These are phyloP conservation scores for Octopus sinensis DNA, from an alignment of 1,140 invertebrate genomes.

Conservation along the genomic window DNA sequence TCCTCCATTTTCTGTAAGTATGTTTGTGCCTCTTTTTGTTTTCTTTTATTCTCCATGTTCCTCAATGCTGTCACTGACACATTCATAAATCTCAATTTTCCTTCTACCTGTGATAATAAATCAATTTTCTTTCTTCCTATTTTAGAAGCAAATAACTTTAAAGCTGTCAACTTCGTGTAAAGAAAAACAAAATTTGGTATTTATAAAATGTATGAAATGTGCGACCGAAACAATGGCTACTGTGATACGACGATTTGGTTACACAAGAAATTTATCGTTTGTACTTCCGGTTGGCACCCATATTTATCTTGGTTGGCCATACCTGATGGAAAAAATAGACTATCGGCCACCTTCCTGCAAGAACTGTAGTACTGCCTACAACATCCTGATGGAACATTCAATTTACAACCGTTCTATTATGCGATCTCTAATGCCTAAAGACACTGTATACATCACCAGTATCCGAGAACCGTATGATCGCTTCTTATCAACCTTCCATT, in stretches of 20 bases:
- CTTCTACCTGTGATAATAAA: too few species aligned
- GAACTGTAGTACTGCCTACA: constrained; percentile 27
- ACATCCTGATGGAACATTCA: constrained; percentile 45
- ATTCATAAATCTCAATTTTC: too few species aligned
- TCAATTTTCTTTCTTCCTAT: too few species aligned
- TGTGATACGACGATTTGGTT: constrained; percentile 37
- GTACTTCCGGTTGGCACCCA: constrained; percentile 29
- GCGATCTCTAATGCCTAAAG: constrained; percentile 34
- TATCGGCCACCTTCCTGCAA: constrained; percentile 24
- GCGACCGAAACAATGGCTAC: constrained; percentile 36
- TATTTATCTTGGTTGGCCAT: constrained; percentile 47
- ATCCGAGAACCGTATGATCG: constrained; percentile 46
- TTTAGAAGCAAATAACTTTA: too few species aligned
- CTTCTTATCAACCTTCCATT: constrained; percentile 44
- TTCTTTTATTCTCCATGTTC: too few species aligned
- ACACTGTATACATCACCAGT: constrained; percentile 44
- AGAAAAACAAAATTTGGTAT: constrained; percentile 37
- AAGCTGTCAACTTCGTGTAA: constrained; percentile 3
- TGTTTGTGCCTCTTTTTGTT: too few species aligned
- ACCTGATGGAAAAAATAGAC: constrained; percentile 29
- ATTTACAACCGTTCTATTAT: constrained; percentile 45
- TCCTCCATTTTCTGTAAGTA: too few species aligned
- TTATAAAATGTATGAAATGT: constrained; percentile 44
- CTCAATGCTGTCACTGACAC: too few species aligned
- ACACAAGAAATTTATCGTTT: constrained; percentile 32